Evolutionary conservation across 2,797 vertebrate species (phyloP), one percentile per base, ranked within the genome.

Genomic region (Argyrosomus regius): DNA sequence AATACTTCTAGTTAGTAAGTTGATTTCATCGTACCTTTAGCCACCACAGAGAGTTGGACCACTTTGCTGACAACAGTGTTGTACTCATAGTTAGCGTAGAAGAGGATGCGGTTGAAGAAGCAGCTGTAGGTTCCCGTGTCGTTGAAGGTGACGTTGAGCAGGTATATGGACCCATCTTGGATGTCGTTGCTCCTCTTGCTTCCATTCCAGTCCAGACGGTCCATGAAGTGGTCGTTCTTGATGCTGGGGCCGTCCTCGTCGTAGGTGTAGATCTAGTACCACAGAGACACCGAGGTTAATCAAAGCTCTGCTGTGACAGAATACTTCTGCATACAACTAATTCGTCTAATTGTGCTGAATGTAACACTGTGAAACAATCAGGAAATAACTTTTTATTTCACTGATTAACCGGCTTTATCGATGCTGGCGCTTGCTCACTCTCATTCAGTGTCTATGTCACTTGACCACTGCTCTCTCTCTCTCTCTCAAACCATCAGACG

Each of bases 141-240:
- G 0, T 97, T 96, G 82, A 96, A 97, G 88, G 96, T 96, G 89
- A 98, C 96, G 0, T 98, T 98, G 46, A 94, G 89, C 86, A 98
- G 87, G 83, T 96, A 96, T 56, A 99, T 95, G 68, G 98, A 98
- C 0, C 95, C 95, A 18, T 98, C 98, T 82, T 98, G 97, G 75
- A 99, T 94, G 92, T 98, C 97, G 0, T 31, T 80, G 49, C 95
- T 96, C 48, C 92, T 91, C 59, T 92, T 96, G 66, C 96, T 98
- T 16, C 97, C 97, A 0, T 95, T 96, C 97, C 97, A 98, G 22
- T 94, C 88, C 65, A 98, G 58, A 0, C 96, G 96, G 0, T 95
- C 95, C 17, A 77, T 26, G 0, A 97, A 98, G 2, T 93, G 88
- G 0, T 95, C 93, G 0, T 93, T 83, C 3, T 93, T 86, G 3